Conservation (phyloP, 2,113 vertebrate species). For the Xyliphius kryptos region DNA sequence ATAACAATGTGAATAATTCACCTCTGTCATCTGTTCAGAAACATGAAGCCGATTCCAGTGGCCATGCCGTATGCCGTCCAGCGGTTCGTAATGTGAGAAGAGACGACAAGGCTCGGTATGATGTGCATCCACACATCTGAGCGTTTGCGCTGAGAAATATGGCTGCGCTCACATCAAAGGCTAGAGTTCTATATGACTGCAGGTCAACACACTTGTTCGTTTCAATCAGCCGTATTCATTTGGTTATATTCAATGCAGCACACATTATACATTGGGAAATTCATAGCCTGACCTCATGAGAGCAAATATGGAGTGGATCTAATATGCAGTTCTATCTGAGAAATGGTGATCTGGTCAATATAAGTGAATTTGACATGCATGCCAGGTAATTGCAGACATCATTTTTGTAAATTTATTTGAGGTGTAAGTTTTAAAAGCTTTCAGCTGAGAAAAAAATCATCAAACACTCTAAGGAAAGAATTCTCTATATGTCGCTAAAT, state of each 20-base stretch:
- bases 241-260: constrained; percentile 28
- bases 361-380: constrained; percentile 27
- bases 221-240: constrained; percentile 39
- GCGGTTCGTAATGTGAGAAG: constrained; percentile 21
- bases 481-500: constrained; percentile 22
- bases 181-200: constrained; percentile 27
- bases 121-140: constrained; percentile 31
- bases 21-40: constrained; percentile 47
- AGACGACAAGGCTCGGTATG: constrained; percentile 2
- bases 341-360: constrained; percentile 10
- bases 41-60: constrained; percentile 21
- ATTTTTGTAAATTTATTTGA: constrained; percentile 34
- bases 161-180: constrained; percentile 38
- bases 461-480: constrained; percentile 14
- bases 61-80: constrained; percentile 17
- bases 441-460: constrained; percentile 34
- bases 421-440: constrained; percentile 31
- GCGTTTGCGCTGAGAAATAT: constrained; percentile 34
- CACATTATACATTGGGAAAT: constrained; percentile 33
- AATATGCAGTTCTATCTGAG: constrained; percentile 13
- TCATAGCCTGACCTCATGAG: constrained; percentile 25
- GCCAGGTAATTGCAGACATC: constrained; percentile 25
- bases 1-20: constrained; percentile 55
- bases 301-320: constrained; percentile 20
- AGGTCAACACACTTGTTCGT: constrained; percentile 34